Conservation (phyloP, 2,888 invertebrate genomes). For the Drosophila kanekoi region DNA sequence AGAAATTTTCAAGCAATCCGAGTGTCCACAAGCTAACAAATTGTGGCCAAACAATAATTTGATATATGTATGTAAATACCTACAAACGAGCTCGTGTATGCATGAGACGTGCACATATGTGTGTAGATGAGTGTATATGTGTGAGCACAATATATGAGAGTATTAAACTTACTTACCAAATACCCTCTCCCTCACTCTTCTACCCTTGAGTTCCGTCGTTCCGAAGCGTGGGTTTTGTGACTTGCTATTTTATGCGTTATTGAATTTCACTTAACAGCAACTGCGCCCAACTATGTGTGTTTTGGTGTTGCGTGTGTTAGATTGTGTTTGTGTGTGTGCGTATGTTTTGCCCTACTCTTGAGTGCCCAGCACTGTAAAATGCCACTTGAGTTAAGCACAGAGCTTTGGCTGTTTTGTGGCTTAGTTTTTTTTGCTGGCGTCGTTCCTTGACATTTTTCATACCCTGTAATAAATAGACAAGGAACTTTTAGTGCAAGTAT, state of each 20-base stretch:
- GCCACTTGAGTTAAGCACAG: slow-evolving; percentile 55
- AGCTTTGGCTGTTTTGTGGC: slow-evolving; percentile 33
- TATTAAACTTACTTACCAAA: slow-evolving; percentile 13
- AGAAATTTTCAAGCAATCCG: slow-evolving; percentile 1
- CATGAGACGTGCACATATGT: slow-evolving; percentile 4
- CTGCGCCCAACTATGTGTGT: slow-evolving; percentile 39
- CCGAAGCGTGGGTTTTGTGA: slow-evolving; percentile 46
- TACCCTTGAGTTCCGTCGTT: slow-evolving; percentile 1
- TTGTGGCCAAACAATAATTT: slow-evolving; percentile 45
- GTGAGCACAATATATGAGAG: slow-evolving; percentile 25
- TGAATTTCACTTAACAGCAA: slow-evolving; percentile 78
- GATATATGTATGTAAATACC: slow-evolving; percentile 33
- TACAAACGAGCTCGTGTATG: slow-evolving; percentile 3
- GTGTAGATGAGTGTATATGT: neutral
- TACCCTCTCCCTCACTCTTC: neutral
- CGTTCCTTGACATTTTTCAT: slow-evolving; percentile 4
- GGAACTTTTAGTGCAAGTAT: neutral
- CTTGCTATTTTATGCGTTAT: slow-evolving; percentile 77
- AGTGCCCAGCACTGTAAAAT: slow-evolving; percentile 53
- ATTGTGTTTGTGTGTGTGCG: neutral
- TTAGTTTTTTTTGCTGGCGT: slow-evolving; percentile 23
- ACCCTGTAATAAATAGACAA: slow-evolving; percentile 16
- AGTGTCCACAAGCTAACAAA: slow-evolving; percentile 15
- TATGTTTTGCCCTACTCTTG: slow-evolving; percentile 40
- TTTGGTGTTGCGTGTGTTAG: slow-evolving; percentile 5